A percentile compares a stretch with the other conserved stretches of the same genome.
These are phyloP conservation scores for Vanacampus margaritifer DNA, from an alignment of 2,113 vertebrate genomes.

Conservation along the genomic window DNA sequence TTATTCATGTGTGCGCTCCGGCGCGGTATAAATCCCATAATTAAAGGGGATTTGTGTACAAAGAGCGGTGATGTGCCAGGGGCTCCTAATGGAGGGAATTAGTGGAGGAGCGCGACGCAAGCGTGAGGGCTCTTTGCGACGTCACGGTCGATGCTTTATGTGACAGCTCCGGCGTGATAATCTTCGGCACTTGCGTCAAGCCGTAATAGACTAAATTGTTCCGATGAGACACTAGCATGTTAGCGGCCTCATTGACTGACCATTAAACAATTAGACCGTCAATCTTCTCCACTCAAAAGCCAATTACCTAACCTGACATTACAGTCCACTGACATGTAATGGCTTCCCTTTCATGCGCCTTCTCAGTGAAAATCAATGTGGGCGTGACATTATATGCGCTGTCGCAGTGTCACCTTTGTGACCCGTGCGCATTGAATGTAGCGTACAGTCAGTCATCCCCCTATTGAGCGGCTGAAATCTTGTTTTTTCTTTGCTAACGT, in stretches of 20 bases:
- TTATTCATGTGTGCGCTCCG: slow-evolving; percentile 61
- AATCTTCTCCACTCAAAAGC: slow-evolving; percentile 40
- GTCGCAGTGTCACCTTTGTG: background rate
- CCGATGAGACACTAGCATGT: slow-evolving; percentile 17
- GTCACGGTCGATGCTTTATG: slow-evolving; percentile 16
- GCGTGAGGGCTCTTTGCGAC: background rate
- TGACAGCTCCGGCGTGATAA: slow-evolving; percentile 32
- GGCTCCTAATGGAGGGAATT: slow-evolving; percentile 54
- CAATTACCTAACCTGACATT: slow-evolving; percentile 42
- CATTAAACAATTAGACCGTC: slow-evolving; percentile 61
- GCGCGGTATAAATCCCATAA: slow-evolving; percentile 62
- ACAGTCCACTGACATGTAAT: slow-evolving; percentile 35
- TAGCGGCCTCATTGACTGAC: slow-evolving; percentile 40
- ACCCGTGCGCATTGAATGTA: slow-evolving; percentile 6
- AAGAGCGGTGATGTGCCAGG: slow-evolving; percentile 54
- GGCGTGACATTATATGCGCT: background rate
- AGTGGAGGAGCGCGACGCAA: slow-evolving; percentile 30
- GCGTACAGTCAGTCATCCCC: background rate
- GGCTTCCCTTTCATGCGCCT: slow-evolving; percentile 8
- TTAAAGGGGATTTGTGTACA: slow-evolving; percentile 70
- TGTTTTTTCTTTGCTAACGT: no score
- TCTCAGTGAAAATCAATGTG: slow-evolving; percentile 1
- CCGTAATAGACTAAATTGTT: slow-evolving; percentile 35
- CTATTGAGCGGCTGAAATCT: background rate
- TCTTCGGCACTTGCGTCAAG: slow-evolving; percentile 24